Evolutionary conservation across 2,888 invertebrate species (phyloP).

Genomic region (Cheilosia soror): DNA sequence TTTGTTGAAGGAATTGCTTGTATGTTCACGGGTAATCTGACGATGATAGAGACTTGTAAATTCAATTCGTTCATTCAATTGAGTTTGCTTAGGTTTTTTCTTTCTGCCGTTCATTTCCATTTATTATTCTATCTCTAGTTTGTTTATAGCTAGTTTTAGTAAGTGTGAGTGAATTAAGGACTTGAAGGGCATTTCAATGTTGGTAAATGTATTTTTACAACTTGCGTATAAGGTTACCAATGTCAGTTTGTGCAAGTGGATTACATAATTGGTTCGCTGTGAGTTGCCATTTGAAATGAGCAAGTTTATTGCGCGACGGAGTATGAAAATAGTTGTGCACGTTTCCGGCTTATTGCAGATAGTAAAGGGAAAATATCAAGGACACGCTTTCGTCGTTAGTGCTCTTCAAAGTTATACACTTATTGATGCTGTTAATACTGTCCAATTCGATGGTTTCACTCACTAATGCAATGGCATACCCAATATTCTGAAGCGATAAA

Average conservation of each 20-base stretch:
- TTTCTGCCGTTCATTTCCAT: conserved; percentile 7
- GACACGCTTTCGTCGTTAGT: no score
- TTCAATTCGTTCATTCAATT: conserved; percentile 68
- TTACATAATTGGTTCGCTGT: background rate
- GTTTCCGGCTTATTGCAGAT: no score
- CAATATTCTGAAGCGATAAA: no score
- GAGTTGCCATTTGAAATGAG: background rate
- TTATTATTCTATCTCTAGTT: conserved; percentile 14
- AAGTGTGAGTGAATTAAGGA: conserved; percentile 7
- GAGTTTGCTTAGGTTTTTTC: conserved; percentile 55
- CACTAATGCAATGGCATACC: no score
- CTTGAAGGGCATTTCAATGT: conserved; percentile 64
- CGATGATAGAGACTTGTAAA: conserved; percentile 59
- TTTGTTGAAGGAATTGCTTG: conserved; percentile 63
- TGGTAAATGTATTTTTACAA: conserved; percentile 55
- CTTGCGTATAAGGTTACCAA: conserved; percentile 44
- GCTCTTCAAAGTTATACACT: no score
- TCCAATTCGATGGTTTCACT: no score
- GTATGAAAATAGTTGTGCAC: no score
- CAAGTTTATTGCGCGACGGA: background rate
- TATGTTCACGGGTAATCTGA: conserved; percentile 61
- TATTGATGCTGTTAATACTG: no score
- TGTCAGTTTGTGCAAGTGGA: conserved; percentile 38
- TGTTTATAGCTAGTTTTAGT: background rate
- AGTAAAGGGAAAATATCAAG: no score